Conservation (phyloP, 35 echinoderm and acorn worm genomes). For the Acanthaster planci region DNA sequence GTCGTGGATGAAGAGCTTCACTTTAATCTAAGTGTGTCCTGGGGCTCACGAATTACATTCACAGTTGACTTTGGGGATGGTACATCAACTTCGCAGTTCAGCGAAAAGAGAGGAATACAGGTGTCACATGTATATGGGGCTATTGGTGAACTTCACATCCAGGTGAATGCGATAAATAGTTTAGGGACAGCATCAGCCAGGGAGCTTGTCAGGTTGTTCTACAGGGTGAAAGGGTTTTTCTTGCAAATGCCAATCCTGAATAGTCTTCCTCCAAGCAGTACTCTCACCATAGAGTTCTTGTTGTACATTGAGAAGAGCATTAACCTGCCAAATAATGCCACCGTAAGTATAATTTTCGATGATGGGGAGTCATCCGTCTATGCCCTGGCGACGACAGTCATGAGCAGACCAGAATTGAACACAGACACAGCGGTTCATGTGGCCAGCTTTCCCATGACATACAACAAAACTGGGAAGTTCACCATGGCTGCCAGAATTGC, state of each 20-base stretch:
- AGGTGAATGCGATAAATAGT: not conserved
- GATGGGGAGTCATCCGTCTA: not conserved
- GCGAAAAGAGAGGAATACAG: not conserved
- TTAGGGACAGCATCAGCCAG: not conserved
- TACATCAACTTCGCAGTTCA: not conserved
- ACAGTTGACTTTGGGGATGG: not conserved
- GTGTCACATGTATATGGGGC: not conserved
- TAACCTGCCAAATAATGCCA: not conserved
- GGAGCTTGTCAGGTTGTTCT: not conserved
- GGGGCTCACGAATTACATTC: slow-evolving; percentile 18
- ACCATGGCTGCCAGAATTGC: not conserved
- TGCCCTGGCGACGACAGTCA: not conserved
- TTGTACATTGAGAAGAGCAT: not conserved
- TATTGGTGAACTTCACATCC: not conserved
- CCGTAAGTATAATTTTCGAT: not conserved
- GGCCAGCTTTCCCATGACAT: not conserved
- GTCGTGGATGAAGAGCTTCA: not conserved
- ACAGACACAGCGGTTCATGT: not conserved
- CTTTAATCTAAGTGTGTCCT: not conserved
- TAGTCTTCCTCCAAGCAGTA: not conserved
- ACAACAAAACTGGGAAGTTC: slow-evolving; percentile 12
- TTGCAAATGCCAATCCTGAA: not conserved
- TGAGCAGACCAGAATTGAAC: not conserved
- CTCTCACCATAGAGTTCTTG: not conserved
- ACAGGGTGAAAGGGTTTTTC: not conserved